Conservation (phyloP, 2,888 invertebrate species). For the Apoderus coryli region DNA sequence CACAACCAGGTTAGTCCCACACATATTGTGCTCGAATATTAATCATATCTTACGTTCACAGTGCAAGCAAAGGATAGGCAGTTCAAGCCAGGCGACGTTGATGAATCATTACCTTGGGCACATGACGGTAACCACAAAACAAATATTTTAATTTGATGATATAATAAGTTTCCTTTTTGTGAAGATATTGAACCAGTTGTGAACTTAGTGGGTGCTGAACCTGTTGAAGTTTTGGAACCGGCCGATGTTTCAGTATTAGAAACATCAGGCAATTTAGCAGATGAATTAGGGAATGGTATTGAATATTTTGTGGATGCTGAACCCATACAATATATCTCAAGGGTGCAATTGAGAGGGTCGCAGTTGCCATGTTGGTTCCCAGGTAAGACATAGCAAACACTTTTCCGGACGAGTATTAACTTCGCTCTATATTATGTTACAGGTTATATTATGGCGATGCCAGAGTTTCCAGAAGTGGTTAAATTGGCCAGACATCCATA, state of each 20-base stretch:
- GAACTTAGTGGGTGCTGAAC: constrained; percentile 22
- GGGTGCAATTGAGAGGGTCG: constrained; percentile 28
- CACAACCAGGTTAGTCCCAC: no score
- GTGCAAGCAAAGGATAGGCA: no score
- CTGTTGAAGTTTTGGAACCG: constrained; percentile 19
- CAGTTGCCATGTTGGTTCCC: constrained; percentile 29
- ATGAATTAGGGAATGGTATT: constrained; percentile 22
- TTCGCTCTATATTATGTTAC: constrained; percentile 13
- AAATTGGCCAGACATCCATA: constrained; percentile 25
- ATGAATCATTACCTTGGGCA: constrained; percentile 26
- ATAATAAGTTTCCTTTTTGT: no score
- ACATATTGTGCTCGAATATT: no score
- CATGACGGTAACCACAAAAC: no score
- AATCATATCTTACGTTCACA: no score
- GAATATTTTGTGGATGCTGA: constrained; percentile 28
- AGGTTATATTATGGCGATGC: constrained; percentile 29
- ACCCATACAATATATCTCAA: constrained; percentile 25
- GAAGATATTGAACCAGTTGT: constrained; percentile 23
- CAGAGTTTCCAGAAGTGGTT: constrained; percentile 25
- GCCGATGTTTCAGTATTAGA: constrained; percentile 18
- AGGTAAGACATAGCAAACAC: constrained; percentile 20
- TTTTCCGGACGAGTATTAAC: no score
- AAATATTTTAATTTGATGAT: no score
- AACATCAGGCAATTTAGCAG: constrained; percentile 15
- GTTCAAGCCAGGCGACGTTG: constrained; percentile 18